Evolutionary conservation across 2,888 invertebrate genomes (phyloP), one percentile per base, ranked within the genome.

Genomic region (Ceramica pisi): DNA sequence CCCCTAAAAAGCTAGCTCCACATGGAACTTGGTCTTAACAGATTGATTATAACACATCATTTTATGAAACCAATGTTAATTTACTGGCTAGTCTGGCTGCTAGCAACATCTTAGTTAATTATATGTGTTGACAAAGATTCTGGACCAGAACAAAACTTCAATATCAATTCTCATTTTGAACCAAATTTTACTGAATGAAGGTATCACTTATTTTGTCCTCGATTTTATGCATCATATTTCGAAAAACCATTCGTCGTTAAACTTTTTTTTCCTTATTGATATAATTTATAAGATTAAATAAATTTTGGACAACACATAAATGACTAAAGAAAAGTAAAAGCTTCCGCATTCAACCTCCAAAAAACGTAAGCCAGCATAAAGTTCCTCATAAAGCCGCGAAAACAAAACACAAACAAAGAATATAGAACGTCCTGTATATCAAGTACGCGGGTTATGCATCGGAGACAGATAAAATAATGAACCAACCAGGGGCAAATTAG

Each of bases 401-500:
- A 59, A 23, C 6, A 62, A 66, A 65, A 59, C 12, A 1, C 26
- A 50, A 63, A 55, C 57, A 65, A 67, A 46, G 44, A 55, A 60
- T 64, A 77, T 31, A 26, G 31, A 86, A 69, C 87, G 64, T n/a
- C 82, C 86, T 88, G 83, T 84, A 82, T 51, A 44, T 53, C 48
- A 77, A 75, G 61, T 81, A 82, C 80, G 66, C 87, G 88, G 89
- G 92, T 92, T 90, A 90, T 90, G 87, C 91, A 89, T 89, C 87
- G 82, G 87, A 88, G 88, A 89, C 87, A 88, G 87, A 90, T 88
- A 87, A 90, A 89, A 90, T 92, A 92, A 92, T 91, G 88, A 91
- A 89, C 86, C 75, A 84, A 87, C 85, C 87, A 90, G 90, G 90
- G 90, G 88, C 90, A 93, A 93, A 94, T 94, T 94, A 94, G 92